phyloP scores from a whole-genome alignment of 2,888 invertebrate genomes.

The Pyralis farinalis region DNA sequence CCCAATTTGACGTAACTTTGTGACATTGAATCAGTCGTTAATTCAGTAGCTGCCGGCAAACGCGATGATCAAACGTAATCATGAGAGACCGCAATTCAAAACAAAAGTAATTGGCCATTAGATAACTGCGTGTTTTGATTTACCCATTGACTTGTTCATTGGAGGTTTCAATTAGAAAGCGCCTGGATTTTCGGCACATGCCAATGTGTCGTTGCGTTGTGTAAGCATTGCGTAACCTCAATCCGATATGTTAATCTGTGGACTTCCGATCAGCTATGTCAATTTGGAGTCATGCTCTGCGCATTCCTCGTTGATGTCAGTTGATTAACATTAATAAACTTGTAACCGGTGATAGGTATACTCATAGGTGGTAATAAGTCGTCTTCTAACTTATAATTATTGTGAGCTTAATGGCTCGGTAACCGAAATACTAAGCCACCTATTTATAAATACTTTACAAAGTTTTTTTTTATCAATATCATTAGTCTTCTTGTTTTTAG shows the following conservation, averaged over 20 bases:
- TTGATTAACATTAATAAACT: not conserved
- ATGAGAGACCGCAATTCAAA: not conserved
- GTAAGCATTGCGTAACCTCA: constrained; percentile 61
- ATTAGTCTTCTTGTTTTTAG: too few species aligned
- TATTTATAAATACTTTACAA: too few species aligned
- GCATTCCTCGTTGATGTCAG: not conserved
- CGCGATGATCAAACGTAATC: not conserved
- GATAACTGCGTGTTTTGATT: constrained; percentile 18
- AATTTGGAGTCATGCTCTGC: constrained; percentile 28
- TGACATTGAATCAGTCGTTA: not conserved
- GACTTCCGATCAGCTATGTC: constrained; percentile 71
- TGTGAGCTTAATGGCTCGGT: too few species aligned
- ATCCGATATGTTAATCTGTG: constrained; percentile 60
- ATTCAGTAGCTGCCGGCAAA: not conserved
- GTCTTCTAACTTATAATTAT: too few species aligned
- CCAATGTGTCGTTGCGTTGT: constrained; percentile 56
- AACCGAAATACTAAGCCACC: too few species aligned
- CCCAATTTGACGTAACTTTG: not conserved
- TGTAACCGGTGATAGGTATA: too few species aligned
- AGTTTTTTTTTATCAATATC: too few species aligned
- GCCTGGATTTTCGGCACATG: constrained; percentile 51
- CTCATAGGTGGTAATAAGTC: too few species aligned
- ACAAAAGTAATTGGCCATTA: constrained; percentile 14
- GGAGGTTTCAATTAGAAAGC: constrained; percentile 55
- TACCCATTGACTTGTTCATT: constrained; percentile 26